Conservation (phyloP, 2,797 vertebrate genomes). For the Bradypodion ventrale region DNA sequence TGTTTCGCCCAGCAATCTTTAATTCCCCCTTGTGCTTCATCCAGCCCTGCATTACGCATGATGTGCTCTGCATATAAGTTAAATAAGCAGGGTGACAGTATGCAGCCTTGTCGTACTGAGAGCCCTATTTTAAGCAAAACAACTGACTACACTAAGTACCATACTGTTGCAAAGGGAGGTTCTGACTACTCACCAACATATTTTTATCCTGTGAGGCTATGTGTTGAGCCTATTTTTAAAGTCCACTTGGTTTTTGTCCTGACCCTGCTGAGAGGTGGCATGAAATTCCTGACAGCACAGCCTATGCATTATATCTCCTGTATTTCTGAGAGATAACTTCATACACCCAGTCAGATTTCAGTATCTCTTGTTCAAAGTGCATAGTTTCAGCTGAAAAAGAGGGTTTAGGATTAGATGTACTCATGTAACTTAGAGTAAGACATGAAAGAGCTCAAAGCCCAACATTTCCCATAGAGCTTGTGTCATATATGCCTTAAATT, state of each 20-base stretch:
- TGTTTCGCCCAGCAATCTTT: no score
- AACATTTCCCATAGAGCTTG: neutral
- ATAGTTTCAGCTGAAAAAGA: no score
- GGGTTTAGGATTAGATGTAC: neutral
- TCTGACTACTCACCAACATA: no score
- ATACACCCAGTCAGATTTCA: neutral
- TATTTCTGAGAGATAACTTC: neutral
- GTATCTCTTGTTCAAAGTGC: neutral
- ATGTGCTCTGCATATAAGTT: no score
- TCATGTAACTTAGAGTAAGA: neutral
- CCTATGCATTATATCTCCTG: neutral
- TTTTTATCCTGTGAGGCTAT: no score
- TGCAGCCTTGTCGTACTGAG: no score
- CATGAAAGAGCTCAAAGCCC: neutral
- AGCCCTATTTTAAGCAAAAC: no score
- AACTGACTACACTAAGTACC: neutral
- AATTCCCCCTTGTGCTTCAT: no score
- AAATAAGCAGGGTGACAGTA: no score
- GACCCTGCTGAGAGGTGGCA: neutral
- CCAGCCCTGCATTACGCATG: no score
- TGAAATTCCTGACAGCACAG: neutral
- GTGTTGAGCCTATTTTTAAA: neutral
- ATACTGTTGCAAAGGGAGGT: no score
- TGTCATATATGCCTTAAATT: neutral
- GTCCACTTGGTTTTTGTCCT: no score